Base-by-base conservation (phyloP, 2,888 invertebrate genomes). In the Lepetodrilus schrolli region DNA sequence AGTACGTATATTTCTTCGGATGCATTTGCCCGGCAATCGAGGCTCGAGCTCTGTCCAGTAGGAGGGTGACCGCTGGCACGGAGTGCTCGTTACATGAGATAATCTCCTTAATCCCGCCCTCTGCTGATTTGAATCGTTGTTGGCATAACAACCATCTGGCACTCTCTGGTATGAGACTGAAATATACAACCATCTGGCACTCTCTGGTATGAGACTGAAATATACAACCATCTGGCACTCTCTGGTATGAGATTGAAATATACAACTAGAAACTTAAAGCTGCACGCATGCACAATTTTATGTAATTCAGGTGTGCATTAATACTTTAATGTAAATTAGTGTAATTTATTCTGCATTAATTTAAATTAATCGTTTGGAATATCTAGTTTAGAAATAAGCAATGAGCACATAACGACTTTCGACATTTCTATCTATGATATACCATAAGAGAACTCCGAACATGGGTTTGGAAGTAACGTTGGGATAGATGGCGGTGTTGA, bases 141-240 rank as follows among this genome's bases (percentile, higher is more conserved):
- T 82, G 79, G 66, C 85, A 84, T 51, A 83, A 76, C 68, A 86
- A 71, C 87, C 87, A 87, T 66, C 87, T 73, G n/a, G 83, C 78
- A 75, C 86, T 86, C 69, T 87, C 87, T 20, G 83, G 79, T 30
- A 82, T 79, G 34, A 85, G 74, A 74, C 87, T 87, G 82, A 23
- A 77, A 43, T 7, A 68, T 2, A 76, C 68, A 86, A 71, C 87
- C 87, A 87, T 66, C 87, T 73, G n/a, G 83, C 78, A 75, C 86
- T 86, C 69, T 87, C 87, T 20, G 83, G 79, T 30, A 82, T 79
- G 34, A 85, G 74, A 74, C 87, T 87, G 82, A 23, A 77, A 43
- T 7, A 68, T 2, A 76, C 68, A 86, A 71, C 87, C 87, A 87
- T 66, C 87, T 73, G n/a, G 83, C 78, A 75, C 86, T 86, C 69